phyloP scores from a whole-genome alignment of 2,113 vertebrate species.

The Jaculus jaculus region DNA sequence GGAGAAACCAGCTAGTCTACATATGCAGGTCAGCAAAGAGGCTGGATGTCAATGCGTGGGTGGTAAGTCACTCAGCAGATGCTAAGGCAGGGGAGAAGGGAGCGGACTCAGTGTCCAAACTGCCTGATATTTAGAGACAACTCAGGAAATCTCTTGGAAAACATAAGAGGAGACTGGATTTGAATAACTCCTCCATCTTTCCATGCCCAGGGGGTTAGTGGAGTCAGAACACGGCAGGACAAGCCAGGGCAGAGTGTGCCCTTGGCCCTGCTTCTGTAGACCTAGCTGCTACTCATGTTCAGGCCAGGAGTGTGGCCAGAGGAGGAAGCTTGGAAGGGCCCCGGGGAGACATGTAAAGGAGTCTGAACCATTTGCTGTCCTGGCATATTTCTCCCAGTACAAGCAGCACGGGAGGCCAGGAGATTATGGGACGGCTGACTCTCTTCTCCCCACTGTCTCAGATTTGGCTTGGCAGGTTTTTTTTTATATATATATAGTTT shows the following conservation, averaged over 20 bases:
- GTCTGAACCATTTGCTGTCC: constrained; percentile 54
- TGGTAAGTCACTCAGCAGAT: neutral
- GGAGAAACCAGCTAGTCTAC: neutral
- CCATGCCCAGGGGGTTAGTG: neutral
- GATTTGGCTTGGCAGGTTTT: neutral
- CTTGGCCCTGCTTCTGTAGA: neutral
- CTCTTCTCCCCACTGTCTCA: constrained; percentile 53
- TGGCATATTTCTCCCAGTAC: constrained; percentile 71
- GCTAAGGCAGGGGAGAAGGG: neutral
- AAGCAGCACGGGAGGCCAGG: neutral
- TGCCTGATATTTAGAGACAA: neutral
- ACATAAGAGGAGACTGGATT: neutral
- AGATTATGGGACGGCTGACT: constrained; percentile 8
- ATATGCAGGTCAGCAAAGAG: neutral
- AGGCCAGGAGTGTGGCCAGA: constrained; percentile 18
- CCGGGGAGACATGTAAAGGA: constrained; percentile 50
- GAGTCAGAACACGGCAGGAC: constrained; percentile 23
- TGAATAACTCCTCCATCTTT: neutral
- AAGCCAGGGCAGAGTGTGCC: constrained; percentile 14
- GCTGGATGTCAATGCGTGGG: neutral
- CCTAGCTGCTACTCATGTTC: constrained; percentile 9
- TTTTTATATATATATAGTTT: too few relatives aligned
- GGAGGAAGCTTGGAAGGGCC: constrained; percentile 14
- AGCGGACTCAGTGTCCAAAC: neutral
- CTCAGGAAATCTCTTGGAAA: constrained; percentile 1